Evolutionary conservation across 2,888 invertebrate species (phyloP).

Genomic region (Pherbina coryleti): DNA sequence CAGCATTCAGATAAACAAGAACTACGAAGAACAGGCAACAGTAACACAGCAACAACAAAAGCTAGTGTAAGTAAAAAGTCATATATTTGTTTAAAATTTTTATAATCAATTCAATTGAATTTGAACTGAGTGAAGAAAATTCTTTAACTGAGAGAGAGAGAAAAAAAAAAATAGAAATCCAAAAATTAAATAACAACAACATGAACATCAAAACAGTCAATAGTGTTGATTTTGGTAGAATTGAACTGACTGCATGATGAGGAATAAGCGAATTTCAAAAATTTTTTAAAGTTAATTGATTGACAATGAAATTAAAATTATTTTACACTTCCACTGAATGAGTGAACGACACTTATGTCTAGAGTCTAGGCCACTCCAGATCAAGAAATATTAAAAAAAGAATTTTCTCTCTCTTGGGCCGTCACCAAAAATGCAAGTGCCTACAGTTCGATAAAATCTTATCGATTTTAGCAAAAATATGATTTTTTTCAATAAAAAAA

Average conservation of each 20-base stretch:
- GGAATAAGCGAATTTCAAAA: not conserved
- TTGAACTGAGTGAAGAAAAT: not conserved
- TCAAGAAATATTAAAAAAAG: too few relatives aligned
- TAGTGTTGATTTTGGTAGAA: not conserved
- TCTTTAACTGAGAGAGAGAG: too few relatives aligned
- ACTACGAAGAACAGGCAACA: not conserved
- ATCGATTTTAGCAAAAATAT: too few relatives aligned
- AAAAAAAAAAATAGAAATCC: not conserved
- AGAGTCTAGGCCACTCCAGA: too few relatives aligned
- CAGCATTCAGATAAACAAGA: constrained; percentile 26
- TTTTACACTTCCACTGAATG: too few relatives aligned
- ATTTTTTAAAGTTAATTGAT: not conserved
- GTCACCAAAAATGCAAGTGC: too few relatives aligned
- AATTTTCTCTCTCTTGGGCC: too few relatives aligned
- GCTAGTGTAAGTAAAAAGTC: constrained; percentile 3
- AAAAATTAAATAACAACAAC: not conserved
- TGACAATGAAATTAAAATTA: too few relatives aligned
- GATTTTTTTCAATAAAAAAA: too few relatives aligned
- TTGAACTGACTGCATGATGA: not conserved
- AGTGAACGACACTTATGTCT: too few relatives aligned
- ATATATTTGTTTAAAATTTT: constrained; percentile 18
- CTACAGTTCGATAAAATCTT: too few relatives aligned
- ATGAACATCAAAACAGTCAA: not conserved
- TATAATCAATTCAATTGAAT: not conserved
- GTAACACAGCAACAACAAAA: not conserved